Percentiles rank a stretch among this genome's conserved stretches.
Evolutionary conservation across 2,797 vertebrate species (phyloP).

Genomic region (Kryptopterus vitreolus): DNA sequence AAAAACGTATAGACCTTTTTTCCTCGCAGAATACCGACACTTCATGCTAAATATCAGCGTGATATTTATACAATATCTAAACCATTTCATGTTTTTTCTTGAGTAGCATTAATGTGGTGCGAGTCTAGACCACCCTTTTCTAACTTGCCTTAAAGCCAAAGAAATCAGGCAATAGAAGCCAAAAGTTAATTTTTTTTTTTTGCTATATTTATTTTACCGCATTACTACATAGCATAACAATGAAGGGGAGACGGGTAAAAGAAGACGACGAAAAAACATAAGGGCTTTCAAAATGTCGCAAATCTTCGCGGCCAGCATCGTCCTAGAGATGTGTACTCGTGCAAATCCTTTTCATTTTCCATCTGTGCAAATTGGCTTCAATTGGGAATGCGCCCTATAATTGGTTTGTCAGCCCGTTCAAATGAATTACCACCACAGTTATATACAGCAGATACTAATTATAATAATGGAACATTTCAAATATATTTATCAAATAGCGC

Average conservation of each 20-base stretch:
- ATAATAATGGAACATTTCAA: not conserved
- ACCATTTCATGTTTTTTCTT: no score
- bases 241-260: not conserved
- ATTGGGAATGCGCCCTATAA: not conserved
- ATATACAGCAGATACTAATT: not conserved
- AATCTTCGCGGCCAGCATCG: no score
- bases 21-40: not conserved
- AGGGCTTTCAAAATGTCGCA: not conserved
- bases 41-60: not conserved
- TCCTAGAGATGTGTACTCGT: not conserved
- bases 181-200: not conserved
- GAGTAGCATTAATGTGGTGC: not conserved
- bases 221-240: not conserved
- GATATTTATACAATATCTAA: not conserved
- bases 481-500: not conserved
- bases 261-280: not conserved
- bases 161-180: not conserved
- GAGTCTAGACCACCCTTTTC: not conserved
- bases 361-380: not conserved
- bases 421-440: not conserved
- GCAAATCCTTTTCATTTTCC: slow-evolving; percentile 5
- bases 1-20: not conserved
- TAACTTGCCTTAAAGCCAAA: not conserved
- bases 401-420: slow-evolving; percentile 14
- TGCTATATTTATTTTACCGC: not conserved